These are phyloP conservation scores for Cyrtonyx montezumae DNA, from an alignment of 2,113 vertebrate species.

Conservation along the genomic window DNA sequence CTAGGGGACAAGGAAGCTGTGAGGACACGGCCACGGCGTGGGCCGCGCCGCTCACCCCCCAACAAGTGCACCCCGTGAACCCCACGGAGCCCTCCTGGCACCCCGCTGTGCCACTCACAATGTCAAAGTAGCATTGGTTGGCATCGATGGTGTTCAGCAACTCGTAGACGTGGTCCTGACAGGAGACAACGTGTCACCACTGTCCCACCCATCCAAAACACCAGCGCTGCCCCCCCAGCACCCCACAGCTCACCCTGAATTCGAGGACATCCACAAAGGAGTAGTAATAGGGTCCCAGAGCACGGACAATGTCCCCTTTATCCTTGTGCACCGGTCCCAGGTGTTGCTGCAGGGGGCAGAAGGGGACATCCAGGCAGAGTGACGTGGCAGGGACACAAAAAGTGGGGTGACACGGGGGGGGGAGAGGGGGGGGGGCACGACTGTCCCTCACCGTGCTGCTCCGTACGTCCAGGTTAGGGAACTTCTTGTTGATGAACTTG, in stretches of 20 bases:
- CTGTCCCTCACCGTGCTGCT: conserved; percentile 80
- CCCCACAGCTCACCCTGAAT: conserved; percentile 85
- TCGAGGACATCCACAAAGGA: conserved; percentile 94
- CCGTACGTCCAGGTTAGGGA: conserved; percentile 89
- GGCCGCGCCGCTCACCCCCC: neutral
- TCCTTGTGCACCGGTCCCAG: conserved; percentile 87
- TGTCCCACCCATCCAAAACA: neutral
- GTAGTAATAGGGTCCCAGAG: conserved; percentile 83
- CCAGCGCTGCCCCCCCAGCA: neutral
- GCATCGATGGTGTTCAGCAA: conserved; percentile 93
- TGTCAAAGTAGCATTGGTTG: conserved; percentile 91
- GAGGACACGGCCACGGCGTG: fast-evolving
- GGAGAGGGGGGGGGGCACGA: neutral
- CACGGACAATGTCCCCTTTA: conserved; percentile 83
- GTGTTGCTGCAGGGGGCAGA: conserved; percentile 79
- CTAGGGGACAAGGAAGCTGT: conserved; percentile 67
- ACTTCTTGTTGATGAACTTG: conserved; percentile 94
- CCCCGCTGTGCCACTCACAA: conserved; percentile 79
- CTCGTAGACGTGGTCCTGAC: conserved; percentile 94
- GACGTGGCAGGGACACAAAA: neutral
- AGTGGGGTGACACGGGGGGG: neutral
- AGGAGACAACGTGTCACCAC: neutral
- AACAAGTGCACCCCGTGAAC: too few species aligned
- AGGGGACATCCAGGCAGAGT: neutral
- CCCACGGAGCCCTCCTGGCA: neutral